Percentiles rank a stretch among this genome's conserved stretches.
Evolutionary conservation across 2,888 invertebrate genomes (phyloP).

Genomic region (Prosapia bicincta): DNA sequence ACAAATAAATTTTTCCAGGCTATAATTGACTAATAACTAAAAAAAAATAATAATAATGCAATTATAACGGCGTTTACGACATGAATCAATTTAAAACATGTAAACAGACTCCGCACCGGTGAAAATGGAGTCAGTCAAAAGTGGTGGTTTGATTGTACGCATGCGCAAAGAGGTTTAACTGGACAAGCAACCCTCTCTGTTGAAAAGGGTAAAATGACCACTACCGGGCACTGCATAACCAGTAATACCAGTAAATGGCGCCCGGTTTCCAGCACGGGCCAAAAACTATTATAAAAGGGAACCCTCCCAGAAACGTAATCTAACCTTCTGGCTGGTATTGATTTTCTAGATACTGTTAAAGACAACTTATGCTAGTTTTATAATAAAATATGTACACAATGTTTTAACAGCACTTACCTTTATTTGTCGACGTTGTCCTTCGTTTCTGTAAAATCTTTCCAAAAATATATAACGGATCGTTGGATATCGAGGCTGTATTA

Average conservation of each 20-base stretch:
- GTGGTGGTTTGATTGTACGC: neutral
- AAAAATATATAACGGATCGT: neutral
- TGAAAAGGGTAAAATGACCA: neutral
- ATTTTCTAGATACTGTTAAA: conserved; percentile 7
- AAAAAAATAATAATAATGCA: no score
- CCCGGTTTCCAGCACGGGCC: conserved; percentile 16
- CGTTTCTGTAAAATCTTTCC: no score
- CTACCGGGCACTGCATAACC: conserved; percentile 10
- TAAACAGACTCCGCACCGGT: neutral
- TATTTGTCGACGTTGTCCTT: neutral
- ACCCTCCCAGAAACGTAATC: conserved; percentile 2
- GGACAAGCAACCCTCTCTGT: conserved; percentile 10
- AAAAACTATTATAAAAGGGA: neutral
- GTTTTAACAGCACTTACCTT: neutral
- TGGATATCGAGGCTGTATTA: neutral
- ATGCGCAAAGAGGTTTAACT: conserved; percentile 7
- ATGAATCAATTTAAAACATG: neutral
- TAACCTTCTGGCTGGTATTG: conserved; percentile 7
- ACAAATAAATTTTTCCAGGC: no score
- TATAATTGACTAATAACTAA: no score
- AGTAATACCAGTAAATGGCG: conserved; percentile 21
- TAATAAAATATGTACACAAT: neutral
- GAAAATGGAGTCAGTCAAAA: neutral
- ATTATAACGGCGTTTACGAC: no score
- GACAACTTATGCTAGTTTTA: neutral